Conservation (phyloP, 2,113 vertebrate species). For the Corynorhinus townsendii region DNA sequence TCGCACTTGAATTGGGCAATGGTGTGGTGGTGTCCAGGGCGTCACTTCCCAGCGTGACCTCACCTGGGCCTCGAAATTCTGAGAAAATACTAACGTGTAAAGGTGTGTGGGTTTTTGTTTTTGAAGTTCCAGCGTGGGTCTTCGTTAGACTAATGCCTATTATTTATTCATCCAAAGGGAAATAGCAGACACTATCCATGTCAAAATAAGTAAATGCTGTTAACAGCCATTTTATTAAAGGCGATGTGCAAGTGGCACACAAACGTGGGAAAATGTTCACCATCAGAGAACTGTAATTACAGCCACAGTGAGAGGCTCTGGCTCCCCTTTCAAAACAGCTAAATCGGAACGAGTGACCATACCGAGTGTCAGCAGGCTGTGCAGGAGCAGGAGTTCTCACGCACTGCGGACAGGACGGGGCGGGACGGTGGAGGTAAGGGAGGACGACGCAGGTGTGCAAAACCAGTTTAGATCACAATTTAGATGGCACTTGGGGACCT, state of each 20-base stretch:
- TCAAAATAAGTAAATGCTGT: not conserved
- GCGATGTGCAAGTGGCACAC: too few species aligned
- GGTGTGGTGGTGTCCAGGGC: not conserved
- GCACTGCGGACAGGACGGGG: too few species aligned
- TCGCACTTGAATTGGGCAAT: not conserved
- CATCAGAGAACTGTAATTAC: not conserved
- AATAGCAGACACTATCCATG: not conserved
- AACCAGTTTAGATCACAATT: not conserved
- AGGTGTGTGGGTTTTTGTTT: not conserved
- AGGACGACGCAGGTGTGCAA: not conserved
- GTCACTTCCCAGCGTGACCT: not conserved
- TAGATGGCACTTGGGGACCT: not conserved
- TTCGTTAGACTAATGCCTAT: not conserved
- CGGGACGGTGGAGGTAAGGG: rapidly evolving
- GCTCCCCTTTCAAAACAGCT: not conserved
- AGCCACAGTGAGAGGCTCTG: not conserved
- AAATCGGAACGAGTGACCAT: not conserved
- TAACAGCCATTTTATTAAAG: not conserved
- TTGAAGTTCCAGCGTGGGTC: not conserved
- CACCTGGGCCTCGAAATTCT: not conserved
- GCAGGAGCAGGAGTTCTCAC: not conserved
- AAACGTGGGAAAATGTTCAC: not conserved
- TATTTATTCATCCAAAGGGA: not conserved
- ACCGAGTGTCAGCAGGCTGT: not conserved
- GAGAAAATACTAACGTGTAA: not conserved